These are phyloP conservation scores for Mimachlamys varia DNA, from an alignment of 2,888 invertebrate species.

Conservation along the genomic window DNA sequence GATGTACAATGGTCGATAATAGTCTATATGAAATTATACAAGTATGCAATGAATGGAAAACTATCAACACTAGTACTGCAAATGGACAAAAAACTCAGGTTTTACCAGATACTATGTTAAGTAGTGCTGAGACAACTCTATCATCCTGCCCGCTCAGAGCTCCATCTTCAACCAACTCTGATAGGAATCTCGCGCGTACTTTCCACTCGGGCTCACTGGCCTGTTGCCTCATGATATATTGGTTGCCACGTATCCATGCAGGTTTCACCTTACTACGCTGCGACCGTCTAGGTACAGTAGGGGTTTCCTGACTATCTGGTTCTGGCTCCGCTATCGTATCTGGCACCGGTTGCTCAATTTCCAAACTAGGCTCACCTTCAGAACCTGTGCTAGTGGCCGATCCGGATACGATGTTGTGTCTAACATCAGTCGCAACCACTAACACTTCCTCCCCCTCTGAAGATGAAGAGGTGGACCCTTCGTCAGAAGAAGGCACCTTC, in stretches of 20 bases:
- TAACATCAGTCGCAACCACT: too few species aligned
- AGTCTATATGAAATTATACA: too few species aligned
- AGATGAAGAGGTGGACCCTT: slow-evolving; percentile 1
- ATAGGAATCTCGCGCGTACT: not conserved
- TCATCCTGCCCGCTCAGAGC: not conserved
- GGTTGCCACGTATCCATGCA: not conserved
- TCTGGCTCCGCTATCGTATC: not conserved
- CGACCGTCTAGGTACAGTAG: not conserved
- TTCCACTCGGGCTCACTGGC: not conserved
- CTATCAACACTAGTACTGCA: too few species aligned
- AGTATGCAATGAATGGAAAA: too few species aligned
- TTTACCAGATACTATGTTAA: not conserved
- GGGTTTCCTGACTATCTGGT: not conserved
- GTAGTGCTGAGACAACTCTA: not conserved
- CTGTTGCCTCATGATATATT: not conserved
- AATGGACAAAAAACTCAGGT: not conserved
- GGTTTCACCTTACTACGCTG: not conserved
- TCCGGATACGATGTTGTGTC: too few species aligned
- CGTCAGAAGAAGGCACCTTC: not conserved
- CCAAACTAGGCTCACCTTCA: not conserved
- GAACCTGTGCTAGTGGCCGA: too few species aligned
- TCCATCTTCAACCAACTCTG: not conserved
- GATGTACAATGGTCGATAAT: too few species aligned
- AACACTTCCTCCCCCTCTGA: too few species aligned
- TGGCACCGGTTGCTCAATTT: not conserved